phyloP scores from a whole-genome alignment of 2,113 vertebrate genomes.

The Prionailurus viverrinus region DNA sequence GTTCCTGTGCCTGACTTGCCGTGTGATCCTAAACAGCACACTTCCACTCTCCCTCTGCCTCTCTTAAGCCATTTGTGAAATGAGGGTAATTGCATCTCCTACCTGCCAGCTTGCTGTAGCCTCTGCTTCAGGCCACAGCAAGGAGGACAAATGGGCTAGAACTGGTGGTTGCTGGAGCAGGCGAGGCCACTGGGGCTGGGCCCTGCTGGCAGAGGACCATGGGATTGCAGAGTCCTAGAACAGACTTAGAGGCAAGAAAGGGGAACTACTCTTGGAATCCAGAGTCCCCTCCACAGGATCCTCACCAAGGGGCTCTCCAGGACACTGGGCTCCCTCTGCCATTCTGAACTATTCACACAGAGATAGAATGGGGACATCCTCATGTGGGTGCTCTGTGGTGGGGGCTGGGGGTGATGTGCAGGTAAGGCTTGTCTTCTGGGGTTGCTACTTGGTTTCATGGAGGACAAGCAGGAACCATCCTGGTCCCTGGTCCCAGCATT shows the following conservation, averaged over 20 bases:
- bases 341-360: background rate
- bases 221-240: background rate
- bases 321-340: background rate
- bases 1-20: background rate
- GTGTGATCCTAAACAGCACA: background rate
- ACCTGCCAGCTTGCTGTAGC: background rate
- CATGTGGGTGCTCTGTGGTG: background rate
- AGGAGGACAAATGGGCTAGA: background rate
- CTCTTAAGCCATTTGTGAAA: background rate
- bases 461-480: background rate
- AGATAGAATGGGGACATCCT: background rate
- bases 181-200: background rate
- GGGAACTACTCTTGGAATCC: background rate
- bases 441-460: background rate
- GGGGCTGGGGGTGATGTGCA: background rate
- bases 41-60: background rate
- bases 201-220: background rate
- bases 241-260: background rate
- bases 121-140: background rate
- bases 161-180: background rate
- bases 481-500: background rate
- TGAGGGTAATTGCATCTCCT: background rate
- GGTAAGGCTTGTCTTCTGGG: background rate
- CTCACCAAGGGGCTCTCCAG: background rate
- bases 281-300: background rate